A percentile compares a stretch with the other conserved stretches of the same genome.
These are phyloP conservation scores for Sebastes diploproa DNA, from an alignment of 2,797 vertebrate genomes.

Conservation along the genomic window DNA sequence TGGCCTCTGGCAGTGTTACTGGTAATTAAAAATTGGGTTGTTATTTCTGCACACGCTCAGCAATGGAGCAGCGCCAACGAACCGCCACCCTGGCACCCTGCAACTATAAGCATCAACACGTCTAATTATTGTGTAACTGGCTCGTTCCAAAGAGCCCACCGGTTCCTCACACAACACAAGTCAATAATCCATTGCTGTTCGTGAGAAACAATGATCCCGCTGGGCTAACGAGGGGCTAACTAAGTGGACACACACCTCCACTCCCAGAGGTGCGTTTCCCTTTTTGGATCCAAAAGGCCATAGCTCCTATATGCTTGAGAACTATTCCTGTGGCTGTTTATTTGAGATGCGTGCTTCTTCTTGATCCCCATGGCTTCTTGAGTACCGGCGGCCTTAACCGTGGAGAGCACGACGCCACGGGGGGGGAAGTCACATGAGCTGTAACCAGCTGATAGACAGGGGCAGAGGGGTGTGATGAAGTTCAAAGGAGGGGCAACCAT, in stretches of 20 bases:
- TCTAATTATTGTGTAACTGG: conserved; percentile 32
- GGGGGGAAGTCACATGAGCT: conserved; percentile 44
- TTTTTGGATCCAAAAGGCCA: conserved; percentile 1
- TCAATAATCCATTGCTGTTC: neutral
- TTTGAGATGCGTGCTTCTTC: conserved; percentile 62
- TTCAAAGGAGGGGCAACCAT: conserved; percentile 51
- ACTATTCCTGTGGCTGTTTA: conserved; percentile 80
- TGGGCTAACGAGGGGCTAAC: neutral
- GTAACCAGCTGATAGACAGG: conserved; percentile 50
- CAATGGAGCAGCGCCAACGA: conserved; percentile 15
- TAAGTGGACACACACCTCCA: neutral
- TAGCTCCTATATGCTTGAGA: neutral
- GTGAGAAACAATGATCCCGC: neutral
- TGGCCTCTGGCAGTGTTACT: conserved; percentile 19
- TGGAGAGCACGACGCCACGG: neutral
- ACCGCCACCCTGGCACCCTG: conserved; percentile 14
- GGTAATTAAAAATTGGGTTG: conserved; percentile 53
- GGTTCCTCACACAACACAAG: conserved; percentile 20
- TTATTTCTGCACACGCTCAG: conserved; percentile 38
- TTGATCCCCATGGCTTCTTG: conserved; percentile 30
- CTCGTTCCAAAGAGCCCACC: neutral
- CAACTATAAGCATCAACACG: conserved; percentile 29
- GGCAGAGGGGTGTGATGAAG: conserved; percentile 41
- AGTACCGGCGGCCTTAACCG: conserved; percentile 13
- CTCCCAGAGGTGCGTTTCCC: neutral